phyloP scores from a whole-genome alignment of 2,888 invertebrate species.

The Ametastegia equiseti region DNA sequence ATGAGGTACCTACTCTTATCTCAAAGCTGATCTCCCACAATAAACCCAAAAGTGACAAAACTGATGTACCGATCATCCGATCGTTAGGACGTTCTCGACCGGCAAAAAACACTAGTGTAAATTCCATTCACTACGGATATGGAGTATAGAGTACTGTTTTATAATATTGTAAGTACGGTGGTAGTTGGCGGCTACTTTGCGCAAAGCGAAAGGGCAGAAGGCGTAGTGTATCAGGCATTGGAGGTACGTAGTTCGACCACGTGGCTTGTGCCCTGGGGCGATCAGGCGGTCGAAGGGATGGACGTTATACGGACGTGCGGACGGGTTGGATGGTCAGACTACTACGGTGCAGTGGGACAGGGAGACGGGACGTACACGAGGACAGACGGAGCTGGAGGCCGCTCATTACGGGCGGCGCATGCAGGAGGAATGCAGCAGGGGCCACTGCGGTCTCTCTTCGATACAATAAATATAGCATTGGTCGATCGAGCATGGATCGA shows the following conservation, averaged over 20 bases:
- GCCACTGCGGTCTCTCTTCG: slow-evolving; percentile 57
- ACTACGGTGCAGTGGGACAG: slow-evolving; percentile 57
- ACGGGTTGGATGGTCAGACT: slow-evolving; percentile 38
- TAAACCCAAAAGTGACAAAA: not conserved
- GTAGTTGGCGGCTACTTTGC: slow-evolving; percentile 5
- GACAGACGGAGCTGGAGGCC: slow-evolving; percentile 72
- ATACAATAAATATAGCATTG: slow-evolving; percentile 73
- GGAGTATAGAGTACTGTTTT: slow-evolving; percentile 24
- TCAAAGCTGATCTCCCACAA: not conserved
- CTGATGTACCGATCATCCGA: not conserved
- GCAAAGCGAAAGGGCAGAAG: slow-evolving; percentile 10
- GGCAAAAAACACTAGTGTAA: not conserved
- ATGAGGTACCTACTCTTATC: not conserved
- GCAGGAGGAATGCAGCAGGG: slow-evolving; percentile 72
- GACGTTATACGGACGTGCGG: slow-evolving; percentile 48
- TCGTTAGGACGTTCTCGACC: not conserved
- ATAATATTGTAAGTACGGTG: slow-evolving; percentile 9
- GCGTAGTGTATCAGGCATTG: no score
- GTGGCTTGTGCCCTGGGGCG: slow-evolving; percentile 16
- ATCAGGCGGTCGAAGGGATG: slow-evolving; percentile 44
- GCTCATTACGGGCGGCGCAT: slow-evolving; percentile 74
- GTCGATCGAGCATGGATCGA: slow-evolving; percentile 47
- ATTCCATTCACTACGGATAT: not conserved
- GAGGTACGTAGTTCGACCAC: slow-evolving; percentile 23
- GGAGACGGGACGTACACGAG: slow-evolving; percentile 66